Conservation (phyloP, 2,888 invertebrate genomes). For the Mythimna vitellina region DNA sequence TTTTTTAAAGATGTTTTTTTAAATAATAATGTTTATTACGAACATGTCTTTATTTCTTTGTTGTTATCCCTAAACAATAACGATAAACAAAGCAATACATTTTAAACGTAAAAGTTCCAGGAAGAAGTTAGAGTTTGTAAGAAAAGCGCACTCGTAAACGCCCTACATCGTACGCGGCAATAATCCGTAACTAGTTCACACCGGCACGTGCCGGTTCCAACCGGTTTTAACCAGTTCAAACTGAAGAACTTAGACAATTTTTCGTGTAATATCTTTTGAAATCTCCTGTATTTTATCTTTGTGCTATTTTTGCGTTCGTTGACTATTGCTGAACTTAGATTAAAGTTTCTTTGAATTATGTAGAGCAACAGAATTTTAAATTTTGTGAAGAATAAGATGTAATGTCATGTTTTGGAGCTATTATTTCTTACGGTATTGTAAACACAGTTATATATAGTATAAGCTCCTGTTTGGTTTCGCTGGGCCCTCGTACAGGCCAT, state of each 20-base stretch:
- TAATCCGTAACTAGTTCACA: conserved; percentile 64
- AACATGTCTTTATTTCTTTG: conserved; percentile 2
- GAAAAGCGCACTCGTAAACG: conserved; percentile 36
- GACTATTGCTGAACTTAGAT: background rate
- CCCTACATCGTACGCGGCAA: conserved; percentile 43
- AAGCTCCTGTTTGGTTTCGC: no score
- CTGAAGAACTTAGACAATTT: conserved; percentile 23
- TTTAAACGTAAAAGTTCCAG: conserved; percentile 39
- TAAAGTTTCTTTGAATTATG: background rate
- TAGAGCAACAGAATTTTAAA: no score
- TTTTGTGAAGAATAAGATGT: no score
- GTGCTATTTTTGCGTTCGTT: background rate
- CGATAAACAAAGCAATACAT: conserved; percentile 44
- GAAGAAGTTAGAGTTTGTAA: conserved; percentile 30
- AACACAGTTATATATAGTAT: no score
- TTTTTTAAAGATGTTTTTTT: no score
- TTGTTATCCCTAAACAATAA: conserved; percentile 1
- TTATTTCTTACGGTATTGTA: no score
- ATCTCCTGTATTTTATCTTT: conserved; percentile 12
- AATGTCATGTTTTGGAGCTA: no score
- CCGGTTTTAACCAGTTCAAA: conserved; percentile 46
- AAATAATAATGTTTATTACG: no score
- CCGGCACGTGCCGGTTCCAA: conserved; percentile 52
- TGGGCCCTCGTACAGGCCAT: no score
- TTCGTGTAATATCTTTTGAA: conserved; percentile 26